Evolutionary conservation across 2,113 vertebrate genomes (phyloP).

Genomic region (Phalacrocorax aristotelis): DNA sequence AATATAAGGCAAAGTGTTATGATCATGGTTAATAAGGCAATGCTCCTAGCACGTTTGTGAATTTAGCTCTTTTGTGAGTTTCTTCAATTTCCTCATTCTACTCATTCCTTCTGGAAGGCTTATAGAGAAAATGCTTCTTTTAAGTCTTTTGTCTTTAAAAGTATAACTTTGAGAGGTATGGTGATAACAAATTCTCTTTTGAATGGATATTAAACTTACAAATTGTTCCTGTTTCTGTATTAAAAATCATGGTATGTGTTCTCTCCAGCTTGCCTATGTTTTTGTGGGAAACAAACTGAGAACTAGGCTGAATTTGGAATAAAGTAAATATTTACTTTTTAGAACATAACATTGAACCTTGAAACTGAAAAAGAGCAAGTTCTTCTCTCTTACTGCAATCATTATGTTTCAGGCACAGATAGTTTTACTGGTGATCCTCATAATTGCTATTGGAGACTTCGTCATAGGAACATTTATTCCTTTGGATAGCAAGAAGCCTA

Average conservation of each 20-base stretch:
- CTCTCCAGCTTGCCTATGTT: background rate
- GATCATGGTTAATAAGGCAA: rapidly evolving
- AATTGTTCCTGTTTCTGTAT: background rate
- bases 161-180: rapidly evolving
- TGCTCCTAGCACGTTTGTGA: background rate
- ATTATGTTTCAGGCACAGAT: slow-evolving; percentile 89
- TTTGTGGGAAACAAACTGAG: background rate
- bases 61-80: background rate
- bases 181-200: background rate
- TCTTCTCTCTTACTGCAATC: slow-evolving; percentile 4
- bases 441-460: slow-evolving; percentile 90
- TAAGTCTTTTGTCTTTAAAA: background rate
- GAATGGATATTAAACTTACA: background rate
- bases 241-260: background rate
- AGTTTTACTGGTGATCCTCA: slow-evolving; percentile 89
- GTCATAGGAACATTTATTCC: slow-evolving; percentile 93
- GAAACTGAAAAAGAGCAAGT: background rate
- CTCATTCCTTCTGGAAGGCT: background rate
- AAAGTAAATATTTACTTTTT: background rate
- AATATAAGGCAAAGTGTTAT: background rate
- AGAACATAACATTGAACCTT: background rate
- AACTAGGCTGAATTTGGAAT: background rate
- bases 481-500: slow-evolving; percentile 82
- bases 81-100: background rate
- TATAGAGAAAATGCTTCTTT: background rate